phyloP scores from a whole-genome alignment of 2,797 vertebrate genomes.

The Poecilia picta region DNA sequence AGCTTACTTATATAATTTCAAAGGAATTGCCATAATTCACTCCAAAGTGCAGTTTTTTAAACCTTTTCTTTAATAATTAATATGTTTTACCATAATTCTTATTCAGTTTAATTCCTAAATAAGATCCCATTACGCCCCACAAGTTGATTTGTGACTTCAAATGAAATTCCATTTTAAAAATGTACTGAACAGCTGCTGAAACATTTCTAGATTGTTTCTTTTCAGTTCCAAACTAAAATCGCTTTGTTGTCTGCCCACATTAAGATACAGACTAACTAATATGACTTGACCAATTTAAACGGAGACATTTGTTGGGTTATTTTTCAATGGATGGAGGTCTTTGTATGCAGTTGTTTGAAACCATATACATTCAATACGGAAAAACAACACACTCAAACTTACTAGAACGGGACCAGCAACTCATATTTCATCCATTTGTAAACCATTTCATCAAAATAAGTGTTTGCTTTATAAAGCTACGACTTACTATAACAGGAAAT shows the following conservation, averaged over 20 bases:
- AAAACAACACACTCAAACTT: not conserved
- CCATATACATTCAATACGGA: not conserved
- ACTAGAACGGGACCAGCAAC: conserved; percentile 11
- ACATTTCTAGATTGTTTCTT: not conserved
- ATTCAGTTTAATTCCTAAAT: not conserved
- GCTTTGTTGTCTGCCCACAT: not conserved
- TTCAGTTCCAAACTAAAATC: not conserved
- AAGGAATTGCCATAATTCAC: not conserved
- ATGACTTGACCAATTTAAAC: not conserved
- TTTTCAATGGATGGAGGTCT: not conserved
- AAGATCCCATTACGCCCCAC: too few species aligned
- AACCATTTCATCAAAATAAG: conserved; percentile 16
- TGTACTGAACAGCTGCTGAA: not conserved
- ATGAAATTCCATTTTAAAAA: not conserved
- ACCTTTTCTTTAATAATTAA: not conserved
- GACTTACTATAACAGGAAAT: conserved; percentile 33
- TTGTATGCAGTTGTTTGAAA: conserved; percentile 3
- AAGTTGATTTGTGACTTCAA: not conserved
- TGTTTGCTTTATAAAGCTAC: conserved; percentile 13
- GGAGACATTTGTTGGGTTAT: not conserved
- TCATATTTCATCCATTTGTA: conserved; percentile 39
- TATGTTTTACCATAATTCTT: not conserved
- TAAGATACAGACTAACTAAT: not conserved
- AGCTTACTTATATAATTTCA: not conserved
- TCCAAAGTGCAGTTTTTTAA: not conserved